Evolutionary conservation across 2,888 invertebrate species (phyloP), one percentile per base, ranked within the genome.

Genomic region (Gonocerus acuteangulatus): DNA sequence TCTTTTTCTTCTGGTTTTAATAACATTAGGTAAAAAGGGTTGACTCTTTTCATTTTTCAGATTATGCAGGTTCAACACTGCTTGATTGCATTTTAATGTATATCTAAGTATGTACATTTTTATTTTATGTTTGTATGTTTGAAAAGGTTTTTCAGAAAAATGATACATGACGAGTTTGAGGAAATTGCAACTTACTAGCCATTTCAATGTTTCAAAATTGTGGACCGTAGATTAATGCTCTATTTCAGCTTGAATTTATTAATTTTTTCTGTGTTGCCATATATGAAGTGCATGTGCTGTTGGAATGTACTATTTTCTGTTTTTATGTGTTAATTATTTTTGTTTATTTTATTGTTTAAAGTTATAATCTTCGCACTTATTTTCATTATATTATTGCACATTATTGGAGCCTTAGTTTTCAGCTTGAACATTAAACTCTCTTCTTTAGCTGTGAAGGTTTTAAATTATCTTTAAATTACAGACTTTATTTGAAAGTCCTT

Each of bases 241-340:
- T 9, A 27, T 39, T 39, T 39, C 3, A 39, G 39, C 39, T 39
- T 39, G 39, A 39, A n/a, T 19, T 36, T 9, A 51, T 21, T 18
- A 19, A 36, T 36, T 19, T 51, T 34, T 19, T 18, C 18, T 34
- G 19, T 34, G 32, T 49, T 15, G 18, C 39, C 9, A 7, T 32
- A 45, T 45, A 45, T 32, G 44, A 45, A 57, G 32, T 57, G 57
- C 57, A 57, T 57, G 57, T 57, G 32, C 44, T 57, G 57, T 57
- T 44, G 57, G 57, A 57, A 57, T 57, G 57, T n/a, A n/a, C n/a
- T n/a, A 57, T 45, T 22, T 16, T 56, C 13, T 45, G 3, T 56
- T 2, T 47, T 19, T 56, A 2, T 42, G 22, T 56, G 44, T 44
- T 18, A n/a, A 21, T 18, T 47, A 7, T 3, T 13, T 2, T 47